Evolutionary conservation across 2,797 vertebrate genomes (phyloP), one percentile per base, ranked within the genome.

Genomic region (Sparus aurata): DNA sequence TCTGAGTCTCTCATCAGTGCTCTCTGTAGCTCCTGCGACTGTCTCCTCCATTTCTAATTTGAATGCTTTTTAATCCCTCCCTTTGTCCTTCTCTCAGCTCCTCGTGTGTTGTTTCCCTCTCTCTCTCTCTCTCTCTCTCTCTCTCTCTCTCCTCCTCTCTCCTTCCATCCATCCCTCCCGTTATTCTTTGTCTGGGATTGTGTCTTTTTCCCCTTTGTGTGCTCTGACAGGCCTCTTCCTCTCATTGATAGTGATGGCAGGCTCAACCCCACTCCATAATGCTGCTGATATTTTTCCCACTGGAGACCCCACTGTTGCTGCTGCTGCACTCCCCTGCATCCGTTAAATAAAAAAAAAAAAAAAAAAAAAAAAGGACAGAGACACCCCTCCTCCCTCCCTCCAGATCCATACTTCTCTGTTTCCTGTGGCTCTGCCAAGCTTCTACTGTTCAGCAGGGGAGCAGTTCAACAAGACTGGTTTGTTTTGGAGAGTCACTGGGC

Each of bases 211-310:
- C 87, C 87, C 85, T 95, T 94, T 95, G 92, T 94, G 88, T 66
- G 69, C 80, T 71, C 85, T 87, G 93, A 94, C 93, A 91, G 88
- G 87, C 90, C 87, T 92, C 91, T 95, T 94, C 94, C 91, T 93
- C 92, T 91, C 89, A 92, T 94, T 94, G 93, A 94, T 92, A 89
- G 89, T 64, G 90, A 92, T 94, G 93, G 94, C 92, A 93, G 89
- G 85, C 91, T 92, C 91, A 86, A 83, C 87, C 85, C 87, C 83
- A 69, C 88, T 92, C 81, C 85, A 94, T 93, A 95, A 93, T 91
- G 85, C 87, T 79, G 87, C 89, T 86, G 90, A 93, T 94, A 91
- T 93, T 93, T 94, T 92, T 91, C 90, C 91, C 93, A 91, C 84
- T 88, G 87, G 88, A 94, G 90, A 93, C 93, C 92, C 92, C 92